phyloP scores from a whole-genome alignment of 2,797 vertebrate species.

The Taenioides sp. region DNA sequence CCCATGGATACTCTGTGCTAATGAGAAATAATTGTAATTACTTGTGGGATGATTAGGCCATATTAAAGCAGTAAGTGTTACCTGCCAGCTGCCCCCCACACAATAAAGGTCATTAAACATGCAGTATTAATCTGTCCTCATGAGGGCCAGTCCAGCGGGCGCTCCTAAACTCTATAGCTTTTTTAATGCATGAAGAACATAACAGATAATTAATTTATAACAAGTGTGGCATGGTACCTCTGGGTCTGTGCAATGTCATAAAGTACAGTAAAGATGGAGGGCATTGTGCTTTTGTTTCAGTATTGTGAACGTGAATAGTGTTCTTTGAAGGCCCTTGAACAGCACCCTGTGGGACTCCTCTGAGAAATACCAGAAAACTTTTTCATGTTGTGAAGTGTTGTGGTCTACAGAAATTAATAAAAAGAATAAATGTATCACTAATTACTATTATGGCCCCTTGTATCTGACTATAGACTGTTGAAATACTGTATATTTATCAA shows the following conservation, averaged over 20 bases:
- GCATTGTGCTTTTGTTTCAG: neutral
- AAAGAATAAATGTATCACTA: too few species aligned
- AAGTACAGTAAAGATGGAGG: neutral
- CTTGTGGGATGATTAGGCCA: constrained; percentile 40
- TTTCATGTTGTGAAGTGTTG: too few species aligned
- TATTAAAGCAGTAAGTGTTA: constrained; percentile 44
- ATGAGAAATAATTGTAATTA: constrained; percentile 50
- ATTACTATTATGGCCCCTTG: too few species aligned
- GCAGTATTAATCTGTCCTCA: constrained; percentile 56
- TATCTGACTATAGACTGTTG: too few species aligned
- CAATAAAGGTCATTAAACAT: constrained; percentile 58
- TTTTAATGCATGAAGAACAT: constrained; percentile 24
- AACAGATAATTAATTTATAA: constrained; percentile 17
- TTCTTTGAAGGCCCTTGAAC: neutral
- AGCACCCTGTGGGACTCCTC: too few species aligned
- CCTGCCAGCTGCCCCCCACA: constrained; percentile 40
- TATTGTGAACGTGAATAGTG: neutral
- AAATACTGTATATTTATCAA: too few species aligned
- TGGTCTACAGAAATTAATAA: too few species aligned
- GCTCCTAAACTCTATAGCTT: constrained; percentile 40
- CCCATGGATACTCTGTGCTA: constrained; percentile 28
- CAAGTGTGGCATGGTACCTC: constrained; percentile 12
- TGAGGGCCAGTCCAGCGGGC: constrained; percentile 28
- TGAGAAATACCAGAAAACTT: too few species aligned
- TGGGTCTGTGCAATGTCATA: constrained; percentile 1